Conservation (phyloP, 37 sponge, comb jelly and placozoan species). For the Spongilla lacustris region DNA sequence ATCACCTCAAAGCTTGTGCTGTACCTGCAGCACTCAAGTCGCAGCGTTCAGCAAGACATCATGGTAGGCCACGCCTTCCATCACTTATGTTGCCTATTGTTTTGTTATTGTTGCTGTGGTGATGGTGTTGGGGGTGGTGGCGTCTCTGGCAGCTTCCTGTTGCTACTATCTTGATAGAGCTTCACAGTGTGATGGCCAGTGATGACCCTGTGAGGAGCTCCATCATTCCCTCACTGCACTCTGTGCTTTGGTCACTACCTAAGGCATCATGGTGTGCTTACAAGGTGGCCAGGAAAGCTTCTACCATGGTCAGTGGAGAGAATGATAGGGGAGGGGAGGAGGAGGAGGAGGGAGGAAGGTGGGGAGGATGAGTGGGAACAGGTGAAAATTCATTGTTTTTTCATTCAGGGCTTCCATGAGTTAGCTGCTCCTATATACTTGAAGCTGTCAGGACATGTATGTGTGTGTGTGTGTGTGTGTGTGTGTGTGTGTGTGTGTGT, state of each 20-base stretch:
- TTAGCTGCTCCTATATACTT: constrained; percentile 49
- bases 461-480: background rate
- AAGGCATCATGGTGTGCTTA: constrained; percentile 49
- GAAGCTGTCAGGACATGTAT: constrained; percentile 28
- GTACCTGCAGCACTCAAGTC: background rate
- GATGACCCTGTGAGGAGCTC: constrained; percentile 1
- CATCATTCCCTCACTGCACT: constrained; percentile 34
- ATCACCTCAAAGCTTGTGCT: background rate
- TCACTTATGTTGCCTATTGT: background rate
- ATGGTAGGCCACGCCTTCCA: background rate
- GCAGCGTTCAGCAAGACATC: background rate
- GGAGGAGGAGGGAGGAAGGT: too few relatives aligned
- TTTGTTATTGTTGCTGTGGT: background rate
- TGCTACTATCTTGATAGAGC: constrained; percentile 52
- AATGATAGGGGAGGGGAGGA: background rate
- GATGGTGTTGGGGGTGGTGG: too few relatives aligned
- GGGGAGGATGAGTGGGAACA: background rate
- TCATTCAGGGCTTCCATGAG: constrained; percentile 57
- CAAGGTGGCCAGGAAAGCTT: constrained; percentile 66
- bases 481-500: constrained; percentile 3
- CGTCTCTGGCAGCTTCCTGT: constrained; percentile 39
- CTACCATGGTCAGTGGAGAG: constrained; percentile 40
- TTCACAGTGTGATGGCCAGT: constrained; percentile 20
- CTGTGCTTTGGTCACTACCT: constrained; percentile 21
- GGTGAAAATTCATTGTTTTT: background rate